These are phyloP conservation scores for Oxycera nigricornis DNA, from an alignment of 2,888 invertebrate species.

Conservation along the genomic window DNA sequence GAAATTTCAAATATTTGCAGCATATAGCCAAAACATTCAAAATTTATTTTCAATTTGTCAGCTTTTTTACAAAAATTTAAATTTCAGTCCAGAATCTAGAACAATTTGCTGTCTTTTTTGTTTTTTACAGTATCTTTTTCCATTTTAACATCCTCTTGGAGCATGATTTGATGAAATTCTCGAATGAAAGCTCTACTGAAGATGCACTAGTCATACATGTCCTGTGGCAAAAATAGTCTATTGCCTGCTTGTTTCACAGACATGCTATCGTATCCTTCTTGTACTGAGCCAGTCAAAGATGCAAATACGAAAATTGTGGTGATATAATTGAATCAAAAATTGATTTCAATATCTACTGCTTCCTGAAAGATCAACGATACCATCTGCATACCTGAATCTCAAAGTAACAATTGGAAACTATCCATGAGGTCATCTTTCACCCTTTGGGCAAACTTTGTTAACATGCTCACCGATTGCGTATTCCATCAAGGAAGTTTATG, in stretches of 20 bases:
- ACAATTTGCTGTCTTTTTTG: too few relatives aligned
- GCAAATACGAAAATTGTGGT: neutral
- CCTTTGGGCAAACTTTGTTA: neutral
- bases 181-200: too few relatives aligned
- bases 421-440: neutral
- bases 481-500: neutral
- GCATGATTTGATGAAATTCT: too few relatives aligned
- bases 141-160: too few relatives aligned
- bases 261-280: neutral
- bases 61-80: too few relatives aligned
- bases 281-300: neutral
- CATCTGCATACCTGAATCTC: neutral
- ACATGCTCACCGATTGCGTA: neutral
- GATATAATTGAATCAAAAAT: conserved; percentile 20
- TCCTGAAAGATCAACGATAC: neutral
- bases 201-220: neutral
- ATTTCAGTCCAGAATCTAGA: too few relatives aligned
- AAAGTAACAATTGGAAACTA: neutral
- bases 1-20: too few relatives aligned
- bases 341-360: conserved; percentile 15
- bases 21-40: too few relatives aligned
- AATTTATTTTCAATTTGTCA: too few relatives aligned
- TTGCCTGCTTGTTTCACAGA: neutral
- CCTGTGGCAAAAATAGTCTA: neutral
- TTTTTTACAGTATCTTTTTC: too few relatives aligned